Base-by-base conservation (phyloP, 2,797 vertebrate species). In the Geotrypetes seraphini region DNA sequence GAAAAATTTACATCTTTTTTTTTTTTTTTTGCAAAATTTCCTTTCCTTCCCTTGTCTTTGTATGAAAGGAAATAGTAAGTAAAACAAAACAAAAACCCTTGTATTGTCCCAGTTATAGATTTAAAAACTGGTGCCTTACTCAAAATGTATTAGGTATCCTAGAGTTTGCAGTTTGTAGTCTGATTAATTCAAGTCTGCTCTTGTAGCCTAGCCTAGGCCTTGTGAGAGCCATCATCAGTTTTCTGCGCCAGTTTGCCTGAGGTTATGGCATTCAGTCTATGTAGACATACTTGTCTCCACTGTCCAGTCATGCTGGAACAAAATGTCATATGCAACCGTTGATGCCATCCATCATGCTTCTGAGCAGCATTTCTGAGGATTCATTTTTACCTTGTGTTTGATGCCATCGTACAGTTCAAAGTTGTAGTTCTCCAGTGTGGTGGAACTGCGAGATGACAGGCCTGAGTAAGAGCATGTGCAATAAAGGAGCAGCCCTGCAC, bases 361-460 rank as follows among this genome's bases (percentile, higher is more conserved):
- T 0, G 94, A 95, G 77, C 94, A 97, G 74, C 93, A 97, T 65
- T 90, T 89, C 72, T 96, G 94, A 67, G 96, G 94, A 75, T 96
- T 95, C 57, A 94, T 91, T 83, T 98, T 98, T 50, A 97, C 94
- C 65, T 97, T 97, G 77, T 97, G 94, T 78, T 97, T 96, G 69
- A 96, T 92, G 47, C 95, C 95, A 0, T 97, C 95, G 0, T 97
- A 98, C 49, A 98, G 78, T 71, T 98, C 94, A 0, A 97, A 98
- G 83, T 98, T 98, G 84, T 98, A 98, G 78, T 96, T 96, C 78
- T 98, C 95, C 68, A 98, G 79, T 0, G 95, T 97, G 12, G 95
- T 96, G 62, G 93, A 96, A 75, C 89, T 95, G 43, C 92, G 89
- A 0, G 92, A 91, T 7, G 89, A 92, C 5, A 98, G 85, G 35